phyloP scores from a whole-genome alignment of 2,113 vertebrate species.

The Myotis brandtii region DNA sequence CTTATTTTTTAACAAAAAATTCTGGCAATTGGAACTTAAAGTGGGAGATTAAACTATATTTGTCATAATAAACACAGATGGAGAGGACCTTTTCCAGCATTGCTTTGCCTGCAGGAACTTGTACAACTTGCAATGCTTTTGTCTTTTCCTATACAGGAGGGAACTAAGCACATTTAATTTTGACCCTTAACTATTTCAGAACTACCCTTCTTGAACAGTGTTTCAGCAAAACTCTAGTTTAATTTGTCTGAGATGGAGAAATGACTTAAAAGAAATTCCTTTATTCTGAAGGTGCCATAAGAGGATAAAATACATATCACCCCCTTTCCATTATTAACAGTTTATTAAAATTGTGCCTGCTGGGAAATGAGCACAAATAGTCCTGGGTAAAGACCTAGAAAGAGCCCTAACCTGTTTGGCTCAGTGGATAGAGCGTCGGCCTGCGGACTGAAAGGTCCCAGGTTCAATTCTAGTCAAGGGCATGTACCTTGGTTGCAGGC shows the following conservation, averaged over 20 bases:
- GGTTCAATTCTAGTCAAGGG: too few species aligned
- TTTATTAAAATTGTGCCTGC: not conserved
- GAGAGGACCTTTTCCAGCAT: constrained; percentile 84
- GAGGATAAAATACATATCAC: not conserved
- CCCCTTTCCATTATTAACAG: not conserved
- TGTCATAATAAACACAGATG: constrained; percentile 86
- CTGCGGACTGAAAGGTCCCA: too few species aligned
- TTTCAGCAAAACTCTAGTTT: not conserved
- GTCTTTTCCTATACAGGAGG: constrained; percentile 51
- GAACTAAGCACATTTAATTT: constrained; percentile 46
- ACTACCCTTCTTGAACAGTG: not conserved
- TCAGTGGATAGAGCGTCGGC: too few species aligned
- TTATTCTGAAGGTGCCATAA: not conserved
- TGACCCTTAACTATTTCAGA: constrained; percentile 74
- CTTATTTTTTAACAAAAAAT: constrained; percentile 74
- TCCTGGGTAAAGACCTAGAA: not conserved
- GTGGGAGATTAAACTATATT: constrained; percentile 85
- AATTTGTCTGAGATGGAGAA: constrained; percentile 16
- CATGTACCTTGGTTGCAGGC: too few species aligned
- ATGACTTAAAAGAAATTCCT: not conserved
- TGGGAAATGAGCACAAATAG: not conserved
- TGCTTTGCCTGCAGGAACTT: constrained; percentile 88
- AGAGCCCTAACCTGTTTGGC: not conserved
- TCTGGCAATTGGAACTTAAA: constrained; percentile 82
- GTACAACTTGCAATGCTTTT: constrained; percentile 73